Base-by-base conservation (phyloP, 2,797 vertebrate species). In the Danio kyathit region DNA sequence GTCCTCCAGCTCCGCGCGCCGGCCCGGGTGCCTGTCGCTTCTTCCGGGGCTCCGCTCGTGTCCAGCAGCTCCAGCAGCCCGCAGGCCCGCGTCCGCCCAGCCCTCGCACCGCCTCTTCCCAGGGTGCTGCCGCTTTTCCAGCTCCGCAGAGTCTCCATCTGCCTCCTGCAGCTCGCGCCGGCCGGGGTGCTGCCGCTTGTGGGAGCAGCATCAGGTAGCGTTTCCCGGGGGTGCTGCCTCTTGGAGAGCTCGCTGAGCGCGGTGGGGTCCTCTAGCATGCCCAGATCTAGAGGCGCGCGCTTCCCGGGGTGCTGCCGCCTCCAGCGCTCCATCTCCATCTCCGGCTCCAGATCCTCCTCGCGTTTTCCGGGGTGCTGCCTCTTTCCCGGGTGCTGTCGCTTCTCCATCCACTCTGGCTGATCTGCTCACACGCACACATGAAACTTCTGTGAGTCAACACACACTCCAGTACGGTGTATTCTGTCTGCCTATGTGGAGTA, bases 11-110 rank as follows among this genome's bases (percentile, higher is more conserved):
- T 89, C 89, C 29, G 92, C 90, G 85, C 96, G 93, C 89, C 94
- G 95, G 11, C 96, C 96, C 3, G 96, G 97, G 81, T 97, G 96
- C 86, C n/a, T 96, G 96, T 61, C 93, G 91, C 91, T 98, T 97
- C 91, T n/a, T 96, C 92, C 81, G 94, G 94, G 41, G 76, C 82
- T 6, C 89, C 92, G 48, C 87, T 91, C 87, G 90, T 90, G 86
- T 93, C 93, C 86, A 96, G 90, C 88, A 97, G 91, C 86, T 95
- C 92, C 76, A 96, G 89, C 86, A 92, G 91, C 76, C 90, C 92
- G 85, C 97, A 98, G n/a, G 78, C 88, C 88, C 41, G 89, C 86
- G 59, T 89, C 82, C 79, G 94, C 93, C 88, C 88, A 89, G 17
- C 88, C 87, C 11, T 92, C 93, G 82, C 97, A 99, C 0, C 91